phyloP scores from a whole-genome alignment of 30 jellyfish, hydroid and myxozoan species.

The Hydractinia symbiolongicarpus region DNA sequence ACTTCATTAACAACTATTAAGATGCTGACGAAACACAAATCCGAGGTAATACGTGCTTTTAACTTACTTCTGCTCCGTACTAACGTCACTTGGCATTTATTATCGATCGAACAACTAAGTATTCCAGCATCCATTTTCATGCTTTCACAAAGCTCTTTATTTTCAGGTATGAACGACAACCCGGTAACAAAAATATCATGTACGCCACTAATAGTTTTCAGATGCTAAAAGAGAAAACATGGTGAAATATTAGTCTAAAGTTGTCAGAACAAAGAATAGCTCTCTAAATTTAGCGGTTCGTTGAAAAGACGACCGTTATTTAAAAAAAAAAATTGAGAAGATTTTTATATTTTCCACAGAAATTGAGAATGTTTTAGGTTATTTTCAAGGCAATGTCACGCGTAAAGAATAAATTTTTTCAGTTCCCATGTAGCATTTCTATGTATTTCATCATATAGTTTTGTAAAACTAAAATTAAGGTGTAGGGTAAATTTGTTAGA shows the following conservation, averaged over 20 bases:
- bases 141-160: slow-evolving; percentile 52
- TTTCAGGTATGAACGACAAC: slow-evolving; percentile 74
- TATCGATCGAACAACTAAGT: slow-evolving; percentile 89
- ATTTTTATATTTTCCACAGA: too few relatives aligned
- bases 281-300: too few relatives aligned
- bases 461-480: too few relatives aligned
- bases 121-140: slow-evolving; percentile 66
- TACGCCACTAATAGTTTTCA: slow-evolving; percentile 49
- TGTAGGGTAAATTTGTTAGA: too few relatives aligned
- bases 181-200: slow-evolving; percentile 90
- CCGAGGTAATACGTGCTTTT: background rate
- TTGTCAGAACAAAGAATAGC: too few relatives aligned
- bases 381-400: too few relatives aligned
- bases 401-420: too few relatives aligned
- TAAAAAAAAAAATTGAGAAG: too few relatives aligned
- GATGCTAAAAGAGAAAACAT: slow-evolving; percentile 51
- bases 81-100: slow-evolving; percentile 66
- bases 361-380: too few relatives aligned
- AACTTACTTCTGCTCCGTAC: slow-evolving; percentile 76
- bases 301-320: too few relatives aligned
- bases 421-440: too few relatives aligned
- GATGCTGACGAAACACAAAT: background rate
- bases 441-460: too few relatives aligned
- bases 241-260: background rate
- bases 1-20: background rate